Conservation (phyloP, 2,888 invertebrate species). For the Pachliopta kotzebuea region DNA sequence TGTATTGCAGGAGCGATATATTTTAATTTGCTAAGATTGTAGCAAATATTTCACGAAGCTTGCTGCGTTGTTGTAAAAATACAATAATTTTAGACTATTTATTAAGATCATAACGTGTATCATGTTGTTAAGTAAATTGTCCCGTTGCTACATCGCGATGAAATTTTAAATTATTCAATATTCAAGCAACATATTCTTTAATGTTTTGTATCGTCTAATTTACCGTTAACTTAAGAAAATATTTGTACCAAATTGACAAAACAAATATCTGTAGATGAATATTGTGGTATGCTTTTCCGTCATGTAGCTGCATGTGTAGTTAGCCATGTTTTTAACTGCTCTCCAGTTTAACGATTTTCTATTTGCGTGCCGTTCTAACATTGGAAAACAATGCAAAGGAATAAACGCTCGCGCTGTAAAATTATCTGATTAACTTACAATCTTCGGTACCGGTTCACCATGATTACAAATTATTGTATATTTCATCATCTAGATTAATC, state of each 20-base stretch:
- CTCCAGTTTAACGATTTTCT: background rate
- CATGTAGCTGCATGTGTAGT: background rate
- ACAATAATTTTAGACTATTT: too few relatives aligned
- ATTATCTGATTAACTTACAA: constrained; percentile 13
- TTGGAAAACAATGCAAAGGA: constrained; percentile 4
- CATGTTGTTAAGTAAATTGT: too few relatives aligned
- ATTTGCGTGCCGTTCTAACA: constrained; percentile 20
- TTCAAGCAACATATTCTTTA: too few relatives aligned
- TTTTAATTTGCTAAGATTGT: too few relatives aligned
- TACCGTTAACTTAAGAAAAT: too few relatives aligned
- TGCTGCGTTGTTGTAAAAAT: too few relatives aligned
- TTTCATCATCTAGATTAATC: constrained; percentile 16
- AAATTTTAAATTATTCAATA: too few relatives aligned
- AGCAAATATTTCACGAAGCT: too few relatives aligned
- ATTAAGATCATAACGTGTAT: too few relatives aligned
- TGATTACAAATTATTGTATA: constrained; percentile 7
- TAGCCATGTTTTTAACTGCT: background rate
- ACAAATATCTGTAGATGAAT: background rate
- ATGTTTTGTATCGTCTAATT: too few relatives aligned
- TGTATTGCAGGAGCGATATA: background rate
- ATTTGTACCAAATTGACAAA: too few relatives aligned
- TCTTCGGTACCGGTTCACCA: background rate
- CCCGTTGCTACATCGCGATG: too few relatives aligned
- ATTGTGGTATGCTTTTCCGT: background rate
- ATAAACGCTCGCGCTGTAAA: background rate